phyloP scores from a whole-genome alignment of 2,113 vertebrate genomes.

The Atractosteus spatula region DNA sequence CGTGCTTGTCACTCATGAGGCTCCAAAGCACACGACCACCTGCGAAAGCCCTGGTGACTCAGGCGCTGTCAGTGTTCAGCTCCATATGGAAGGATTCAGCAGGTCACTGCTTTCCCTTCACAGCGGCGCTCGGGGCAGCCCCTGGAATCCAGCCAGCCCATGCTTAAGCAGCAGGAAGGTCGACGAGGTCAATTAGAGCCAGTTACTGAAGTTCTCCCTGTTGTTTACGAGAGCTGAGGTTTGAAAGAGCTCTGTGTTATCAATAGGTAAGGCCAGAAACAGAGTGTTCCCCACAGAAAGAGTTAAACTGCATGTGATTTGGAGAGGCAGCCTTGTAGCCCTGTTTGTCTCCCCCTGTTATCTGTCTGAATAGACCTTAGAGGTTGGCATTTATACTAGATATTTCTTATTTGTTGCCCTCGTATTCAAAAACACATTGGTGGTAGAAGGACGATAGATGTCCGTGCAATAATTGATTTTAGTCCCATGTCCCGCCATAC shows the following conservation, averaged over 20 bases:
- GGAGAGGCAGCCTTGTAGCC: not conserved
- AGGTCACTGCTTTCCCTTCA: conserved; percentile 18
- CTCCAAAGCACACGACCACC: not conserved
- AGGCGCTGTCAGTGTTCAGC: not conserved
- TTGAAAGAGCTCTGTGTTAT: not conserved
- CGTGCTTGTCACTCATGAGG: not conserved
- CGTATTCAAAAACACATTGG: too few species aligned
- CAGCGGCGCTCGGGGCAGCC: conserved; percentile 27
- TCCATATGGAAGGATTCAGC: conserved; percentile 18
- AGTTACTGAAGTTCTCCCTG: not conserved
- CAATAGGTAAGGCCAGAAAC: not conserved
- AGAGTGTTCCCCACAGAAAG: not conserved
- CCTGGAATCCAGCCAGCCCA: conserved; percentile 21
- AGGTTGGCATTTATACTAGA: too few species aligned
- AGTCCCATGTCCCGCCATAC: too few species aligned
- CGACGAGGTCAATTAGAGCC: not conserved
- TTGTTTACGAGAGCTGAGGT: not conserved
- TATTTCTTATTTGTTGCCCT: too few species aligned
- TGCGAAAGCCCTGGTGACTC: not conserved
- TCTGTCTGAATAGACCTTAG: too few species aligned
- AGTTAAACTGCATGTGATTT: not conserved
- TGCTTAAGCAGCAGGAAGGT: conserved; percentile 16
- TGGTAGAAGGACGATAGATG: too few species aligned
- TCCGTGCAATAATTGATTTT: too few species aligned
- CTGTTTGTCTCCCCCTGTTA: not conserved